Conservation (phyloP, 1,140 invertebrate species). For the Marisa cornuarietis region DNA sequence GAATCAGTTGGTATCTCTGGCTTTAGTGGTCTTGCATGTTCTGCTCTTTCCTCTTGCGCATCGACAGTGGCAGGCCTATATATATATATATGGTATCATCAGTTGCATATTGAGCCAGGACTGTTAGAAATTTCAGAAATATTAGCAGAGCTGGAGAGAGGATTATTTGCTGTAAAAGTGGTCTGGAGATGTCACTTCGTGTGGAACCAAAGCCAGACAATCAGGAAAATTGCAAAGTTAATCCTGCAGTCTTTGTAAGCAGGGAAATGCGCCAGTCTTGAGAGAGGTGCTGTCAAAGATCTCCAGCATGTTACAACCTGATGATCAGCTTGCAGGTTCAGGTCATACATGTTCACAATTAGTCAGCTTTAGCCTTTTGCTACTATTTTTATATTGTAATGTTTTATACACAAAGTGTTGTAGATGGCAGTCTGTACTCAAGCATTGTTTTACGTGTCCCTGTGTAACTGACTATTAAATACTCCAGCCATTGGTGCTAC, state of each 20-base stretch:
- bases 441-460: slow-evolving; percentile 1
- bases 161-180: too few species aligned
- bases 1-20: too few species aligned
- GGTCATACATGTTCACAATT: background rate
- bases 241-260: background rate
- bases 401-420: background rate
- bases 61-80: too few species aligned
- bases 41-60: too few species aligned
- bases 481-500: slow-evolving; percentile 19
- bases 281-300: background rate
- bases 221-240: background rate
- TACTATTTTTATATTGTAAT: background rate
- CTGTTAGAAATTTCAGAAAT: too few species aligned
- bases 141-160: too few species aligned
- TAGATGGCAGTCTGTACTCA: background rate
- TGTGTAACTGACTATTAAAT: slow-evolving; percentile 10
- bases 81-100: too few species aligned
- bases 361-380: background rate
- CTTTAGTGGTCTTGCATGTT: too few species aligned
- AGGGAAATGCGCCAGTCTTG: background rate
- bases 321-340: background rate
- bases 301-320: background rate
- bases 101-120: too few species aligned
- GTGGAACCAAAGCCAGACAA: too few species aligned
- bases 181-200: too few species aligned